A percentile compares a stretch with the other conserved stretches of the same genome.
phyloP scores from a whole-genome alignment of 2,888 invertebrate species.

The Notodromas monacha region DNA sequence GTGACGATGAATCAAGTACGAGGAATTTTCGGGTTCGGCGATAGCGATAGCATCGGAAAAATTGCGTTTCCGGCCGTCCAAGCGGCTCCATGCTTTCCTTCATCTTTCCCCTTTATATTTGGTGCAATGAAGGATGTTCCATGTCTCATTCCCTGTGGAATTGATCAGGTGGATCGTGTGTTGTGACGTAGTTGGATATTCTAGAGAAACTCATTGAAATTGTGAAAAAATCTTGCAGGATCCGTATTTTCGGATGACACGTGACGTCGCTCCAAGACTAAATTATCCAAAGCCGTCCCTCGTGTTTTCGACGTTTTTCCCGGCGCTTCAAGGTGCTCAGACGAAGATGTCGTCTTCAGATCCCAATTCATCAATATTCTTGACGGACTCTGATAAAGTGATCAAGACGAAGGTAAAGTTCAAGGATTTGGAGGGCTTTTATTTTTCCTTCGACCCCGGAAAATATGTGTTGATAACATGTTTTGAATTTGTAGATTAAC shows the following conservation, averaged over 20 bases:
- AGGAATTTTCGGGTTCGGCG: conserved; percentile 89
- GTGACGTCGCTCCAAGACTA: conserved; percentile 80
- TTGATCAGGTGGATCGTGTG: conserved; percentile 37
- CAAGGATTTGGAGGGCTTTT: too few species aligned
- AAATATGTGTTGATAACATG: not conserved
- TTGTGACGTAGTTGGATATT: conserved; percentile 6
- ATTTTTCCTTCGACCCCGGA: not conserved
- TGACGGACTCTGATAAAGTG: conserved; percentile 80
- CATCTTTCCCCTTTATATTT: conserved; percentile 68
- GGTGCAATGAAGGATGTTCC: conserved; percentile 36
- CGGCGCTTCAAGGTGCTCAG: conserved; percentile 76
- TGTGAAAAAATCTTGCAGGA: too few species aligned
- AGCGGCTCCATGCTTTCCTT: conserved; percentile 69
- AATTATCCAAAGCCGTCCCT: conserved; percentile 58
- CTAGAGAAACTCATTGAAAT: too few species aligned
- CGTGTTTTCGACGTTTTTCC: conserved; percentile 58
- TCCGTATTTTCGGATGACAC: conserved; percentile 92
- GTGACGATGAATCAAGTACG: conserved; percentile 93
- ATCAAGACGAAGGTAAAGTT: conserved; percentile 60
- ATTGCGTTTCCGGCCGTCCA: conserved; percentile 84
- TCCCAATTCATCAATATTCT: conserved; percentile 58
- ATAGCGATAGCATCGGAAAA: conserved; percentile 83
- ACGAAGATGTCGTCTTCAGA: conserved; percentile 97
- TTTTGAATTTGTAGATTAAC: conserved; percentile 31
- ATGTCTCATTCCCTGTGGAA: conserved; percentile 81